Conservation (phyloP, 2,113 vertebrate genomes). For the Erythrolamprus reginae region DNA sequence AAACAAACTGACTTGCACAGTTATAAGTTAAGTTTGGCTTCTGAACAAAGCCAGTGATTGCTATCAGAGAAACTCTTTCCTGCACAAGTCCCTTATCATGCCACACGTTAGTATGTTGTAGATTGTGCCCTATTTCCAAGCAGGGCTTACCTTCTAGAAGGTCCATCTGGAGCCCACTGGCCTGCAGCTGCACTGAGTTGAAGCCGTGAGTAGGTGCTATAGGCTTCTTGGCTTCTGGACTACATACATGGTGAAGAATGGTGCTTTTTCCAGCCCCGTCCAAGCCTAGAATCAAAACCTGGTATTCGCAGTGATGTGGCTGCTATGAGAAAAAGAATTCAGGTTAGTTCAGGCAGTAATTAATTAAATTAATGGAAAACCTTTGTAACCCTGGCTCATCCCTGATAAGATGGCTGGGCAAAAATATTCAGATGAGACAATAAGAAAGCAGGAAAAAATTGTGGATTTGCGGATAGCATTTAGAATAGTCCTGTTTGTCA, state of each 20-base stretch:
- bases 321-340: constrained; percentile 17
- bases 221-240: constrained; percentile 51
- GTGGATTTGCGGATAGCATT: not conserved
- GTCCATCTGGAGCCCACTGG: constrained; percentile 76
- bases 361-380: not conserved
- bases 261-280: constrained; percentile 90
- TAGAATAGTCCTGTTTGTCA: not conserved
- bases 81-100: not conserved
- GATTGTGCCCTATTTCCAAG: not conserved
- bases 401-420: not conserved
- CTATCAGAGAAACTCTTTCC: not conserved
- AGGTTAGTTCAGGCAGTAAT: not conserved
- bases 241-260: constrained; percentile 76
- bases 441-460: not conserved
- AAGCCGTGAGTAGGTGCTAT: constrained; percentile 83
- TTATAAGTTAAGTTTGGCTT: not conserved
- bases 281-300: constrained; percentile 88
- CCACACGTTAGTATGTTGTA: not conserved
- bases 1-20: not conserved
- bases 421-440: not conserved
- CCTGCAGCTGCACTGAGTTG: constrained; percentile 78
- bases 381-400: no score
- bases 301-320: constrained; percentile 70
- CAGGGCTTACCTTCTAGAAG: constrained; percentile 84
- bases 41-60: not conserved